Conservation (phyloP, 2,113 vertebrate species). For the Callaeas wilsoni region DNA sequence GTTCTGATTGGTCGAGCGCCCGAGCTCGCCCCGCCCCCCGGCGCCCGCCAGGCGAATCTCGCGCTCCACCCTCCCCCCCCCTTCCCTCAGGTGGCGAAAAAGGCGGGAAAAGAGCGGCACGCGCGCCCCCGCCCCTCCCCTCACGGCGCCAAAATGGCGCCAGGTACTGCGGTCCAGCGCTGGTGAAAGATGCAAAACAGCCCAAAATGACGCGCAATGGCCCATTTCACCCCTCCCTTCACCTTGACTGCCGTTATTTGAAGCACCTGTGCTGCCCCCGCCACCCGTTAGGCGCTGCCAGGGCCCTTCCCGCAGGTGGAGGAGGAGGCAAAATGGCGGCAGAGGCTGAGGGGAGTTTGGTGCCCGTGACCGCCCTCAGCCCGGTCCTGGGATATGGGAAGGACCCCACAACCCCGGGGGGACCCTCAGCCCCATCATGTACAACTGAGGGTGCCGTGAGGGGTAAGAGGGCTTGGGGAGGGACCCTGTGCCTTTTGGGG, state of each 20-base stretch:
- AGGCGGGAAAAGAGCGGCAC: background rate
- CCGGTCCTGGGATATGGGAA: no score
- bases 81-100: background rate
- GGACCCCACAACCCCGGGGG: background rate
- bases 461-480: accelerated
- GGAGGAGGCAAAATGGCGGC: background rate
- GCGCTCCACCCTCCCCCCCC: no score
- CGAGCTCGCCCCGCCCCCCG: background rate
- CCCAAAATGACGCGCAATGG: accelerated
- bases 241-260: no score
- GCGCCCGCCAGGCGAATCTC: no score
- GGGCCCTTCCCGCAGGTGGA: background rate
- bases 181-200: background rate
- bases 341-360: background rate
- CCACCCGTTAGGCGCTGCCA: accelerated
- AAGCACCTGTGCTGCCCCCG: accelerated
- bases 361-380: accelerated
- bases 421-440: background rate
- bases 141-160: background rate
- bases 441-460: background rate
- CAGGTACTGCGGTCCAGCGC: accelerated
- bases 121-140: no score
- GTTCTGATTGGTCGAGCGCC: accelerated
- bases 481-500: accelerated
- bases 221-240: accelerated